phyloP scores from a whole-genome alignment of 2,797 vertebrate genomes.

The Chloroceryle amazona region DNA sequence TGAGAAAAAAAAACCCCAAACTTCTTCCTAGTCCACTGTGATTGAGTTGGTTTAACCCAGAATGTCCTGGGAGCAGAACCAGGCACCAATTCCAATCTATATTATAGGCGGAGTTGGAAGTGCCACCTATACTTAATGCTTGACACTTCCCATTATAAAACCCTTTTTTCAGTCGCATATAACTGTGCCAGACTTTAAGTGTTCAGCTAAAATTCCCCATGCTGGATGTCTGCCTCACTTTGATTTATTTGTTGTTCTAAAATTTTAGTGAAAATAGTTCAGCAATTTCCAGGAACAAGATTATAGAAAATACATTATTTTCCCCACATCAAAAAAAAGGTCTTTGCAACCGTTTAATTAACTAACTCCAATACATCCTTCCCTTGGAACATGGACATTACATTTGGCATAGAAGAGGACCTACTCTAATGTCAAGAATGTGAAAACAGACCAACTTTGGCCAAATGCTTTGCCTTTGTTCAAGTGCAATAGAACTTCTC shows the following conservation, averaged over 20 bases:
- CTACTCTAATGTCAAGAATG: neutral
- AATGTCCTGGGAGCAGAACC: slow-evolving; percentile 5
- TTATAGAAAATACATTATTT: slow-evolving; percentile 10
- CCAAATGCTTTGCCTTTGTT: neutral
- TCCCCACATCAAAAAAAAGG: neutral
- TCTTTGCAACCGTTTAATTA: neutral
- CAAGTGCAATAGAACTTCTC: neutral
- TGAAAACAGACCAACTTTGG: neutral
- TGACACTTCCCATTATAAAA: slow-evolving; percentile 64
- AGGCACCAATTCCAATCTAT: slow-evolving; percentile 33
- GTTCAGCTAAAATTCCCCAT: slow-evolving; percentile 31
- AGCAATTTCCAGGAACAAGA: slow-evolving; percentile 47
- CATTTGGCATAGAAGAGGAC: neutral
- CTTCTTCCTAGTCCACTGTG: neutral
- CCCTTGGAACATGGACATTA: neutral
- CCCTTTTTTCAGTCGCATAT: slow-evolving; percentile 27
- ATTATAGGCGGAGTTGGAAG: slow-evolving; percentile 46
- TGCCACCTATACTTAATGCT: slow-evolving; percentile 62
- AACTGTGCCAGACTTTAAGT: slow-evolving; percentile 42
- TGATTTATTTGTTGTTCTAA: slow-evolving; percentile 65
- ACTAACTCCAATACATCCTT: neutral
- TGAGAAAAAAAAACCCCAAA: neutral
- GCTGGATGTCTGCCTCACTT: slow-evolving; percentile 40
- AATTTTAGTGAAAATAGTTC: slow-evolving; percentile 56
- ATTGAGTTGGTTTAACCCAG: slow-evolving; percentile 5